A percentile compares a stretch with the other conserved stretches of the same genome.
Conservation (phyloP, 1,140 invertebrate species). For the Drosophila rhopaloa region DNA sequence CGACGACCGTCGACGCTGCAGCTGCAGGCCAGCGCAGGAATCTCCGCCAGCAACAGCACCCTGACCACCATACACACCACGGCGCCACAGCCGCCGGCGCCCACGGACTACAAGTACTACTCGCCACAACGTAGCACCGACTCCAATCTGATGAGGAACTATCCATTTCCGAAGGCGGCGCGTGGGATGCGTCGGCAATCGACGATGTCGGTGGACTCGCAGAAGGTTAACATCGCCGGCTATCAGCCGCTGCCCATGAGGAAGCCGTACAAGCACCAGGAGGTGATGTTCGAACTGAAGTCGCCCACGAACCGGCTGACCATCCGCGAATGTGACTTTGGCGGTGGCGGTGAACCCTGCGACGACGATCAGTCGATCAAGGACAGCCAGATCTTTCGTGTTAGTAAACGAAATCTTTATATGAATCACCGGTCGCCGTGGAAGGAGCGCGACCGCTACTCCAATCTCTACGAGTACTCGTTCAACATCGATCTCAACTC, state of each 20-base stretch:
- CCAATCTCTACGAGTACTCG: constrained; percentile 84
- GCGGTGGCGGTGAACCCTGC: constrained; percentile 84
- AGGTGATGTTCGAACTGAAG: constrained; percentile 82
- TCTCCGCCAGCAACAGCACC: constrained; percentile 67
- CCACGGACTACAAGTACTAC: constrained; percentile 80
- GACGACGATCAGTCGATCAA: constrained; percentile 84
- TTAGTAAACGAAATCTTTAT: constrained; percentile 85
- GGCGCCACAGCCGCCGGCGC: constrained; percentile 74
- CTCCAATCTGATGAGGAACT: constrained; percentile 67
- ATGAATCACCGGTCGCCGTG: constrained; percentile 84
- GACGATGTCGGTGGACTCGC: constrained; percentile 80
- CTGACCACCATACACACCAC: constrained; percentile 71
- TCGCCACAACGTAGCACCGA: constrained; percentile 79
- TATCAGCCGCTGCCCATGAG: constrained; percentile 81
- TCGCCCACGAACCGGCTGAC: constrained; percentile 83
- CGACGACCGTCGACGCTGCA: constrained; percentile 76
- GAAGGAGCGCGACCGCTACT: constrained; percentile 84
- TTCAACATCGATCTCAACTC: constrained; percentile 84
- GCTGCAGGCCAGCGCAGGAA: constrained; percentile 65
- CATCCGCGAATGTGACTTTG: constrained; percentile 84
- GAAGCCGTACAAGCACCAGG: constrained; percentile 76
- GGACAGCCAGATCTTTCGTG: constrained; percentile 84
- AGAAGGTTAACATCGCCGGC: constrained; percentile 77
- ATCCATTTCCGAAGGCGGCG: constrained; percentile 77
- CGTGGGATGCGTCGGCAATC: constrained; percentile 78